Evolutionary conservation across 2,113 vertebrate genomes (phyloP).

Genomic region (Corapipo altera): DNA sequence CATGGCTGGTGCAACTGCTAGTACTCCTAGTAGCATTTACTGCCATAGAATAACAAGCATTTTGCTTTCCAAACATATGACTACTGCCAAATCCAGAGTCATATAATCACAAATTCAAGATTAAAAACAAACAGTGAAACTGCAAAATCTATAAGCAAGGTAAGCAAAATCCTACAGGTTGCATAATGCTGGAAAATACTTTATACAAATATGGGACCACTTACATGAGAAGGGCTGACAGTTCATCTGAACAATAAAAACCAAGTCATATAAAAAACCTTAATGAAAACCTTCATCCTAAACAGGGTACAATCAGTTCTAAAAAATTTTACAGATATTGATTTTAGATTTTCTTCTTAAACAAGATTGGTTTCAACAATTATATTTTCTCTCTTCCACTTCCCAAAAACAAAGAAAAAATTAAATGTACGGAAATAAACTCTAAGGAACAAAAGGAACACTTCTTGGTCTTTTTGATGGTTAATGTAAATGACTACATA

Average conservation of each 20-base stretch:
- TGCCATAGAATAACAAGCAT: not conserved
- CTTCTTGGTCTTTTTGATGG: not conserved
- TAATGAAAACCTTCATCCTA: not conserved
- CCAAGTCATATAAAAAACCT: not conserved
- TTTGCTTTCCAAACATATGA: not conserved
- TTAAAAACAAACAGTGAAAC: not conserved
- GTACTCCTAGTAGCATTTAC: not conserved
- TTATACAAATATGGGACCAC: not conserved
- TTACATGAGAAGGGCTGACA: not conserved
- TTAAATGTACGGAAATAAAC: not conserved
- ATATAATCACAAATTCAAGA: not conserved
- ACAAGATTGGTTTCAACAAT: not conserved
- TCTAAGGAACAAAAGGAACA: not conserved
- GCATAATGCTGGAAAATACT: not conserved
- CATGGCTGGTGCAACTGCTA: not conserved
- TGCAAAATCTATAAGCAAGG: constrained; percentile 4
- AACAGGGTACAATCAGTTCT: not conserved
- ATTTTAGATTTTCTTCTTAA: not conserved
- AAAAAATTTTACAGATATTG: not conserved
- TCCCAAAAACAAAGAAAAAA: not conserved
- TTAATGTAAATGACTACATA: constrained; percentile 26
- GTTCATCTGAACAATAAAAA: not conserved
- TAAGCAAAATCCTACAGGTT: not conserved
- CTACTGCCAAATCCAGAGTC: not conserved
- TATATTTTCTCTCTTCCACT: not conserved